A percentile compares a stretch with the other conserved stretches of the same genome.
Evolutionary conservation across 1,140 invertebrate genomes (phyloP).

Genomic region (Danaus melanippus): DNA sequence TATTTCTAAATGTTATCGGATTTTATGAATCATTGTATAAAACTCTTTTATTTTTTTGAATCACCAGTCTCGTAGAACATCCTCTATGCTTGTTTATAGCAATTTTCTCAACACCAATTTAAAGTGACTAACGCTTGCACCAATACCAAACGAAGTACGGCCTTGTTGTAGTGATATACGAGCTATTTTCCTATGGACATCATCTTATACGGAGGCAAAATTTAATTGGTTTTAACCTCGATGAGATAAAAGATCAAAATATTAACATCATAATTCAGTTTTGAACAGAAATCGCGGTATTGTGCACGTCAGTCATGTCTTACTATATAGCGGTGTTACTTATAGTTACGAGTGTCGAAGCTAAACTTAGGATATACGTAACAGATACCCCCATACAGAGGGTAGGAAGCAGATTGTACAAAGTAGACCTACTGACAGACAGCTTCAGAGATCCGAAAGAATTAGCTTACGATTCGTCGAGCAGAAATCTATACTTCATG

Average conservation of each 20-base stretch:
- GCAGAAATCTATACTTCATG: slow-evolving; percentile 57
- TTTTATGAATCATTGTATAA: slow-evolving; percentile 13
- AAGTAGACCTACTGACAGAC: slow-evolving; percentile 45
- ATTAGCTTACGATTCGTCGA: slow-evolving; percentile 52
- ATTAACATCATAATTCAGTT: slow-evolving; percentile 24
- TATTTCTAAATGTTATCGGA: background rate
- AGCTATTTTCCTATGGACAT: background rate
- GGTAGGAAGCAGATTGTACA: slow-evolving; percentile 50
- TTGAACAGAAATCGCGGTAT: slow-evolving; percentile 11
- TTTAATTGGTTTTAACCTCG: slow-evolving; percentile 27
- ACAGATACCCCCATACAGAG: slow-evolving; percentile 44
- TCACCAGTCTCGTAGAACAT: slow-evolving; percentile 22
- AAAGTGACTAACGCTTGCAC: no score
- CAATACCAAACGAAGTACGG: background rate
- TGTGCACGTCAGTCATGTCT: slow-evolving; percentile 6
- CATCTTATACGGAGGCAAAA: slow-evolving; percentile 6
- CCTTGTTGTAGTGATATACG: background rate
- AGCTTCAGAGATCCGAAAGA: slow-evolving; percentile 45
- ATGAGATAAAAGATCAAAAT: slow-evolving; percentile 35
- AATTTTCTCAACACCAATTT: slow-evolving; percentile 28
- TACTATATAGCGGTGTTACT: slow-evolving; percentile 1
- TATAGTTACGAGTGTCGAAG: slow-evolving; percentile 18
- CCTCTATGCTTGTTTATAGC: slow-evolving; percentile 36
- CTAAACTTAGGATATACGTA: slow-evolving; percentile 38
- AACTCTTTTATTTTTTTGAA: slow-evolving; percentile 13